Evolutionary conservation across 2,797 vertebrate species (phyloP).

Genomic region (Sebastes flavidus): DNA sequence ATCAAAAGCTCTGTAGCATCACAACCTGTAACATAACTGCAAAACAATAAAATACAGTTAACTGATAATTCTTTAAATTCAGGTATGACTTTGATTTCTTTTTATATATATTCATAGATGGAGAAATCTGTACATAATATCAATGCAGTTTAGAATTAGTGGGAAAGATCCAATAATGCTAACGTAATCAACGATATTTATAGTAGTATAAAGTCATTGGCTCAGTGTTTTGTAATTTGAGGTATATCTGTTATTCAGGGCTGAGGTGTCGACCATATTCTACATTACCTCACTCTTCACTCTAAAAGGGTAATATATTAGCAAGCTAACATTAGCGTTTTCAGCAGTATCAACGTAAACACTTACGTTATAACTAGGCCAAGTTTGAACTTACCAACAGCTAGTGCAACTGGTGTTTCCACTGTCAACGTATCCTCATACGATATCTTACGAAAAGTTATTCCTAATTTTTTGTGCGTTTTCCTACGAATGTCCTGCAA

Average conservation of each 20-base stretch:
- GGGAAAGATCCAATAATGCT: not conserved
- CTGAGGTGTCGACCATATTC: no score
- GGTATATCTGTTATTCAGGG: no score
- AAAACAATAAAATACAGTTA: not conserved
- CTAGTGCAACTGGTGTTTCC: no score
- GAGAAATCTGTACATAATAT: not conserved
- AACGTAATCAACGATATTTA: not conserved
- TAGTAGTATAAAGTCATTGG: not conserved
- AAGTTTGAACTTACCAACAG: not conserved
- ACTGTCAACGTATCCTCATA: no score
- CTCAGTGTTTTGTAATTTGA: not conserved
- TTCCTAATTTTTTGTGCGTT: no score
- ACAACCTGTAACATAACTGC: not conserved
- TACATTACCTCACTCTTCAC: no score
- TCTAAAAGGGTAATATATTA: no score
- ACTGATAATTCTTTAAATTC: not conserved
- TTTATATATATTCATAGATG: not conserved
- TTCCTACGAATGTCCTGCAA: no score
- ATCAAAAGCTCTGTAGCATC: not conserved
- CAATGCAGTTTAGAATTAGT: not conserved
- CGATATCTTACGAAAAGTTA: no score
- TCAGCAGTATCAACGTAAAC: not conserved
- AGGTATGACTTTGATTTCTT: not conserved
- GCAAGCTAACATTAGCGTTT: not conserved
- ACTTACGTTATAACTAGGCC: not conserved